Evolutionary conservation across 1,140 invertebrate genomes (phyloP), one percentile per base, ranked within the genome.

Genomic region (Aricia agestis): DNA sequence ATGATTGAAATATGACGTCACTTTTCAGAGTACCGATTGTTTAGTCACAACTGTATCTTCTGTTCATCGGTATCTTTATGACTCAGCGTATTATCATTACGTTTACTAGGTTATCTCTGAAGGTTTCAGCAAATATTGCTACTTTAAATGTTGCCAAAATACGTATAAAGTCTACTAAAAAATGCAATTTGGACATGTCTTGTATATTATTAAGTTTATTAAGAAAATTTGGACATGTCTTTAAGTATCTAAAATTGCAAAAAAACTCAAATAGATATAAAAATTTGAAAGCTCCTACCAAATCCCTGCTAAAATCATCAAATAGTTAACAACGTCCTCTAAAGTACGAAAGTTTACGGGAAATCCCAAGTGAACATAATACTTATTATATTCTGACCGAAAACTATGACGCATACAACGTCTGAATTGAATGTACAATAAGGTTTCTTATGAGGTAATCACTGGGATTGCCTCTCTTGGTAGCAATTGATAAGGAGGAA

Each of bases 31-130:
- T 25, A 63, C 7, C 10, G 9, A 19, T 6, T 19, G 59, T 63
- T 63, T 18, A 63, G 59, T 63, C 59, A 63, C 19, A 19, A 25
- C 17, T 63, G 10, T 63, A 59, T 13, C 59, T 63, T 19, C 19
- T 63, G 59, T 63, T 19, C 6, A 17, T 18, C 17, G 18, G 17
- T 63, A 63, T 63, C 59, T 63, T 31, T 63, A 63, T 63, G 59
- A 63, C 18, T 63, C 59, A 63, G 59, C 19, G 59, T 63, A 17
- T 6, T 18, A 11, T 25, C 17, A 52, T 13, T 63, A 19, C 17
- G 15, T 25, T 19, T 63, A 63, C 25, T 6, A 19, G 4, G 19
- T 11, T 63, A 63, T 18, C 17, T 63, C 13, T 52, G 13, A 52
- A 52, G 45, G 45, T 52, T 52, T 52, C 9, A 9, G 45, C 11